Evolutionary conservation across 1,140 invertebrate species (phyloP).

Genomic region (Bactericera cockerelli): DNA sequence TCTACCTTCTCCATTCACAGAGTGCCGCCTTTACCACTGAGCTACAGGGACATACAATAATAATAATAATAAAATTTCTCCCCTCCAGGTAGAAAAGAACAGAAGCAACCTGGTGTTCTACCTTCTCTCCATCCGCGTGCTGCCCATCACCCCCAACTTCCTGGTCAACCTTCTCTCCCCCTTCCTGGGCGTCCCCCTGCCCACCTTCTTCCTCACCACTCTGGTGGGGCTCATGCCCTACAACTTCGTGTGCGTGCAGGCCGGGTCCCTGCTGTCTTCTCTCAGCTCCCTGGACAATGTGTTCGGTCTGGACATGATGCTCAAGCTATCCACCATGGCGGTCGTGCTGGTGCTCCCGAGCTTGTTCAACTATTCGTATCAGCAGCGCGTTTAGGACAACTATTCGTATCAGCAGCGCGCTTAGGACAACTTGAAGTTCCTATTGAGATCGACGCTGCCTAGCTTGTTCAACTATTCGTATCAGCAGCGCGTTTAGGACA

Average conservation of each 20-base stretch:
- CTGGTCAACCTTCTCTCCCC: constrained; percentile 45
- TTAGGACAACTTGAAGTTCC: too few species aligned
- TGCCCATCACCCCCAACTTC: constrained; percentile 53
- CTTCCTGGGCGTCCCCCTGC: constrained; percentile 40
- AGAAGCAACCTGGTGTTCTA: constrained; percentile 37
- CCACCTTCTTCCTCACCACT: constrained; percentile 42
- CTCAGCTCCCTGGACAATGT: constrained; percentile 33
- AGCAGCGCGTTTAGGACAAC: too few species aligned
- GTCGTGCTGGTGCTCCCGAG: background rate
- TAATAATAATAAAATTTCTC: too few species aligned
- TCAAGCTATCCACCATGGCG: background rate
- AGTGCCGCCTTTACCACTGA: too few species aligned
- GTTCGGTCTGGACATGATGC: background rate
- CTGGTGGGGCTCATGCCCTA: constrained; percentile 47
- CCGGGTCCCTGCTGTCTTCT: constrained; percentile 38
- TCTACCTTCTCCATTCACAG: too few species aligned
- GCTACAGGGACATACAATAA: too few species aligned
- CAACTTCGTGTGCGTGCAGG: constrained; percentile 46
- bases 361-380: background rate
- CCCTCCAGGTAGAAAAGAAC: constrained; percentile 39
- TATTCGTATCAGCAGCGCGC: too few species aligned
- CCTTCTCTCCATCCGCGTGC: constrained; percentile 43
- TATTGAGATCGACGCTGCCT: too few species aligned
- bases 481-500: too few species aligned
- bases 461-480: too few species aligned